phyloP scores from a whole-genome alignment of 2,797 vertebrate species.

The Yasuhikotakia modesta region DNA sequence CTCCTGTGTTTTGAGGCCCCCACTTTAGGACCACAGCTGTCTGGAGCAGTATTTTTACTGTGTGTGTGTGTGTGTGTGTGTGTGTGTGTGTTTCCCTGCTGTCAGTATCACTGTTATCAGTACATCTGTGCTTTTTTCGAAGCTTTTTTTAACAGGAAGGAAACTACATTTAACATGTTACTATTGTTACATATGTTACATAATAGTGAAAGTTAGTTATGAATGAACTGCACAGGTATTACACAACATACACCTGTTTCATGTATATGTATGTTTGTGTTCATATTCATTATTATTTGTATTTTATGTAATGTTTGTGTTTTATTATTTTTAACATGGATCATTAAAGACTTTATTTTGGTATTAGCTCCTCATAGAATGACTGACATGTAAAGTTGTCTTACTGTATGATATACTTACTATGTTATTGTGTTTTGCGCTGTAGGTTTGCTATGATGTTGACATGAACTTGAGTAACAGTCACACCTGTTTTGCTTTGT shows the following conservation, averaged over 20 bases:
- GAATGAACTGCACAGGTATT: background rate
- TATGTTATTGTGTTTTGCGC: background rate
- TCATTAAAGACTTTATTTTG: no score
- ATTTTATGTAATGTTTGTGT: no score
- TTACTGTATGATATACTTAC: no score
- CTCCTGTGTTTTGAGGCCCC: constrained; percentile 69
- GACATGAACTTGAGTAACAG: background rate
- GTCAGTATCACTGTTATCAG: constrained; percentile 59
- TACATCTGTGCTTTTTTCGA: constrained; percentile 34
- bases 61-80: constrained; percentile 26
- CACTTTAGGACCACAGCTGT: constrained; percentile 67
- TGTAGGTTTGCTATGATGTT: background rate
- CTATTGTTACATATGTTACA: constrained; percentile 13
- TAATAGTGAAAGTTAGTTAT: background rate
- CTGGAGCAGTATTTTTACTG: constrained; percentile 59
- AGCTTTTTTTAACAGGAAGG: constrained; percentile 2
- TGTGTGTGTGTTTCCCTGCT: constrained; percentile 30
- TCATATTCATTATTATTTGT: no score
- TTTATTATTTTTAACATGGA: no score
- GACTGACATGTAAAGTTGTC: no score
- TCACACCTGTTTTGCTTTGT: background rate
- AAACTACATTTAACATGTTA: background rate
- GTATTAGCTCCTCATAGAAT: no score
- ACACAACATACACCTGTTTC: background rate
- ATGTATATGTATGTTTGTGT: no score